Conservation (phyloP, 2,888 invertebrate genomes). For the Allolobophora icterica region DNA sequence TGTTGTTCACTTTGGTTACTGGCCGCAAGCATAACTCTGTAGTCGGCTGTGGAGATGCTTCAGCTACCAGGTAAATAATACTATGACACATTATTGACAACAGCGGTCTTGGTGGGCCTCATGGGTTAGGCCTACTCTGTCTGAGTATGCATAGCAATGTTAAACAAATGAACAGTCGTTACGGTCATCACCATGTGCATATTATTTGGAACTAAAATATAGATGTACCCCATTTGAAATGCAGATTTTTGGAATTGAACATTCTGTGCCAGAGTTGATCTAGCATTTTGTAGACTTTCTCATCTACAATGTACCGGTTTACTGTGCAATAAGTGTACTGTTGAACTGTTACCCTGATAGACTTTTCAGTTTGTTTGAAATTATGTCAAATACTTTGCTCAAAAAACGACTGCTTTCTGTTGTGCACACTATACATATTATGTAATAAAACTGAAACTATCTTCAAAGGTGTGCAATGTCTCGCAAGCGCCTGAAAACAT, state of each 20-base stretch:
- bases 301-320: background rate
- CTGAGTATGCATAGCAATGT: background rate
- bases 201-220: background rate
- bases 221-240: background rate
- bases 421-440: background rate
- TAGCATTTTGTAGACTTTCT: background rate
- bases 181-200: background rate
- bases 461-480: background rate
- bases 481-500: too few relatives aligned
- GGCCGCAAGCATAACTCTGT: background rate
- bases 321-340: background rate
- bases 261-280: background rate
- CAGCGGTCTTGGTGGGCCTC: background rate
- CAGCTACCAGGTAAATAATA: background rate
- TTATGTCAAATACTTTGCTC: background rate
- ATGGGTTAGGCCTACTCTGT: background rate
- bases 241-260: too few relatives aligned
- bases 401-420: background rate
- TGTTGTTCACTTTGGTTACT: background rate
- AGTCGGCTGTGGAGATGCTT: background rate
- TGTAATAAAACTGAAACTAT: background rate
- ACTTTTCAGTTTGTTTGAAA: background rate
- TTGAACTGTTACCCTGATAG: background rate
- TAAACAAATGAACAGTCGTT: background rate
- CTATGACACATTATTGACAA: background rate